Conservation (phyloP, 2,888 invertebrate species). For the Tiliacea aurago region DNA sequence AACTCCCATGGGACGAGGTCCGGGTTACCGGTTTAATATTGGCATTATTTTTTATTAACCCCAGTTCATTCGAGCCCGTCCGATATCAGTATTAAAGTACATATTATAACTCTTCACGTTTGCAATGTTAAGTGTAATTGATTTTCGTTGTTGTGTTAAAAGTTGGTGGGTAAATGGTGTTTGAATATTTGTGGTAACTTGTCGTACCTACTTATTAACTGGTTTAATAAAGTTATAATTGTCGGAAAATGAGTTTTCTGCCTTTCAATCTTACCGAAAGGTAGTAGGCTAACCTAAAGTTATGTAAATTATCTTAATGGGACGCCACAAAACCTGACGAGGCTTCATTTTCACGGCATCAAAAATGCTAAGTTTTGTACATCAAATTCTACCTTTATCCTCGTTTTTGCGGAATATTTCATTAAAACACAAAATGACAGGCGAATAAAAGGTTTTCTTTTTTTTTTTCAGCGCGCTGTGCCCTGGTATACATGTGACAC, state of each 20-base stretch:
- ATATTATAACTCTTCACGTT: conserved; percentile 64
- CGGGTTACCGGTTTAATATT: conserved; percentile 77
- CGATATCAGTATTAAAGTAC: conserved; percentile 68
- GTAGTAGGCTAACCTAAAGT: conserved; percentile 49
- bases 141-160: conserved; percentile 46
- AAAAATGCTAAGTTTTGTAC: conserved; percentile 84
- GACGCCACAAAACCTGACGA: conserved; percentile 64
- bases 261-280: conserved; percentile 12
- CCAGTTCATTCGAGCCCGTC: conserved; percentile 71
- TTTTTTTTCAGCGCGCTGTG: conserved; percentile 76
- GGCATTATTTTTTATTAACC: conserved; percentile 81
- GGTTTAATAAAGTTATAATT: conserved; percentile 1
- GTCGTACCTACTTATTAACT: neutral
- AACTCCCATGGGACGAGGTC: conserved; percentile 71
- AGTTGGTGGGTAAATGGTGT: neutral
- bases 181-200: neutral
- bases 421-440: conserved; percentile 87
- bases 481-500: conserved; percentile 85
- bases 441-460: conserved; percentile 84
- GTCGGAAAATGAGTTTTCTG: neutral
- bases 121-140: conserved; percentile 61
- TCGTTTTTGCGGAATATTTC: conserved; percentile 84
- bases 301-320: conserved; percentile 66
- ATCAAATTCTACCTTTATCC: conserved; percentile 79
- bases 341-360: conserved; percentile 80